These are phyloP conservation scores for Acrossocheilus fasciatus DNA, from an alignment of 2,797 vertebrate species.

Conservation along the genomic window DNA sequence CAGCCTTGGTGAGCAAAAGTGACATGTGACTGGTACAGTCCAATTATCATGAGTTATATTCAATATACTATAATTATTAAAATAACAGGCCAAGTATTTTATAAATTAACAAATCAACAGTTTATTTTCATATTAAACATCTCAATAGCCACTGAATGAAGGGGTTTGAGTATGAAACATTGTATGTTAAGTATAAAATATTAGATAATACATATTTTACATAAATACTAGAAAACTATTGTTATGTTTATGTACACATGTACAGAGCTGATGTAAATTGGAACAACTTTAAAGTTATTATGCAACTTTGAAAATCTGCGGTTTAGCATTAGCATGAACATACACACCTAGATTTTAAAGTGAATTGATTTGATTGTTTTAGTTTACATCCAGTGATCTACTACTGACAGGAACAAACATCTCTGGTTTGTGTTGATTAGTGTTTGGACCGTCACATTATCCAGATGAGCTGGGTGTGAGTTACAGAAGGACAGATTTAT, in stretches of 20 bases:
- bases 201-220: too few species aligned
- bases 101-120: neutral
- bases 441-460: slow-evolving; percentile 10
- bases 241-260: neutral
- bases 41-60: neutral
- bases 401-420: neutral
- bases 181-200: neutral
- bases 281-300: too few species aligned
- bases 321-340: neutral
- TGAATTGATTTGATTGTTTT: neutral
- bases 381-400: neutral
- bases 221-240: neutral
- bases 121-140: neutral
- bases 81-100: neutral
- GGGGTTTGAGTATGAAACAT: neutral
- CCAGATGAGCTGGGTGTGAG: slow-evolving; percentile 15
- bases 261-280: neutral
- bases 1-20: neutral
- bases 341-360: neutral
- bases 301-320: neutral
- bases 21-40: neutral
- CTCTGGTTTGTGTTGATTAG: neutral
- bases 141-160: neutral
- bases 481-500: slow-evolving; percentile 13
- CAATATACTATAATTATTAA: neutral